phyloP scores from a whole-genome alignment of 2,113 vertebrate genomes.

The Ctenodactylus gundi region DNA sequence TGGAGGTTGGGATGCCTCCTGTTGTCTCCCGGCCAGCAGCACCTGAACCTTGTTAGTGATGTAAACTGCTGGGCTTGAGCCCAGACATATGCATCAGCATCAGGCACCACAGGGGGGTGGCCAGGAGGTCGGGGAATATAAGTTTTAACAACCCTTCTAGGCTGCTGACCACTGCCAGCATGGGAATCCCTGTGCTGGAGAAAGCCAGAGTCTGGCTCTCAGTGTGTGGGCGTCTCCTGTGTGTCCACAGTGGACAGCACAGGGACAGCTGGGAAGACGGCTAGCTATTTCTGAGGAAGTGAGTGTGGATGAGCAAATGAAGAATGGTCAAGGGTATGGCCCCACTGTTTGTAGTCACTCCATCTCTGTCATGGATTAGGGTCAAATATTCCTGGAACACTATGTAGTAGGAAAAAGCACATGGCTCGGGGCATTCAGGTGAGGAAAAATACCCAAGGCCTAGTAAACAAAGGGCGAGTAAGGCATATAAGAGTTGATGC shows the following conservation, averaged over 20 bases:
- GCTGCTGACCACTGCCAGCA: not conserved
- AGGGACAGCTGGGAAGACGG: not conserved
- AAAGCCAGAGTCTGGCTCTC: not conserved
- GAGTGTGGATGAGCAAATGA: not conserved
- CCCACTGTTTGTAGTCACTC: not conserved
- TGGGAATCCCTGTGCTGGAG: not conserved
- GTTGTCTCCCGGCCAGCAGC: not conserved
- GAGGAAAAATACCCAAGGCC: not conserved
- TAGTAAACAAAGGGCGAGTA: not conserved
- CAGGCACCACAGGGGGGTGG: not conserved
- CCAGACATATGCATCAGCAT: not conserved
- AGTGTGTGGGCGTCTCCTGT: too few relatives aligned
- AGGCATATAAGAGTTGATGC: not conserved
- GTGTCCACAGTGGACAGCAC: too few relatives aligned
- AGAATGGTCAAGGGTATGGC: not conserved
- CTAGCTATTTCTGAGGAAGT: not conserved
- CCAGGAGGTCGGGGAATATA: not conserved
- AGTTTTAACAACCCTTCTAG: not conserved
- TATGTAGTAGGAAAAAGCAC: not conserved
- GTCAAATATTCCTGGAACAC: not conserved
- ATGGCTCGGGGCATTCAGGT: not conserved
- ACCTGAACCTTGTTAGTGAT: not conserved
- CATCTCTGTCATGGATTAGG: too few relatives aligned
- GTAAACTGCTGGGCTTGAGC: not conserved
- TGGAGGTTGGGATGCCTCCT: not conserved